Evolutionary conservation across 1,140 invertebrate genomes (phyloP), one percentile per base, ranked within the genome.

Genomic region (Pogonus chalceus): DNA sequence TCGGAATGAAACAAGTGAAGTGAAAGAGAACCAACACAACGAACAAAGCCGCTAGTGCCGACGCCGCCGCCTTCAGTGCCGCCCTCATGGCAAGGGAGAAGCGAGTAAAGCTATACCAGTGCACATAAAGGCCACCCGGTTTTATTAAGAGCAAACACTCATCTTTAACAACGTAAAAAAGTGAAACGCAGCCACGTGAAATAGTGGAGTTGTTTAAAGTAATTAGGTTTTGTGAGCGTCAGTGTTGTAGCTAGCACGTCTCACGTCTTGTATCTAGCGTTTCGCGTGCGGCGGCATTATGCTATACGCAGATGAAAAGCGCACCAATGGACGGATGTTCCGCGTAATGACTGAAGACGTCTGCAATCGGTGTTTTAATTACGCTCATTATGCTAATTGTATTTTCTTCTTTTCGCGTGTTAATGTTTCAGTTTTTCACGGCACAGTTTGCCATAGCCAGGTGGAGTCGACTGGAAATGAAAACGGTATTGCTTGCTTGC

Each of bases 351-450:
- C 26, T 58, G 58, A 64, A 62, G 62, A 60, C 56, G 53, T 57
- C 53, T 31, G 26, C 52, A 55, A 62, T 56, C 58, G 59, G 56
- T 57, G 60, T 61, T 64, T 64, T 64, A 64, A 64, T 64, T 64
- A 64, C 49, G 49, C 58, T 20, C 57, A 62, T 64, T 64, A 64
- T 64, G 62, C 62, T 64, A 64, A 64, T 64, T 61, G 59, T 60
- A 64, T 56, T 60, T 60, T 60, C 59, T 61, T 31, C 26, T 31
- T 31, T 31, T 51, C 47, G 55, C 50, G 56, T 51, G 57, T 58
- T 39, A 39, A 54, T 55, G 54, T 63, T 63, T 61, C 60, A 61
- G 58, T 63, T 61, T 61, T 61, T 61, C 26, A 31, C 26, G 14
- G 26, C 26, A 31, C 26, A 4, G 26, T 31, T 4, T 31, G 14